A percentile compares a stretch with the other conserved stretches of the same genome.
Evolutionary conservation across 2,797 vertebrate genomes (phyloP).

Genomic region (Pempheris klunzingeri): DNA sequence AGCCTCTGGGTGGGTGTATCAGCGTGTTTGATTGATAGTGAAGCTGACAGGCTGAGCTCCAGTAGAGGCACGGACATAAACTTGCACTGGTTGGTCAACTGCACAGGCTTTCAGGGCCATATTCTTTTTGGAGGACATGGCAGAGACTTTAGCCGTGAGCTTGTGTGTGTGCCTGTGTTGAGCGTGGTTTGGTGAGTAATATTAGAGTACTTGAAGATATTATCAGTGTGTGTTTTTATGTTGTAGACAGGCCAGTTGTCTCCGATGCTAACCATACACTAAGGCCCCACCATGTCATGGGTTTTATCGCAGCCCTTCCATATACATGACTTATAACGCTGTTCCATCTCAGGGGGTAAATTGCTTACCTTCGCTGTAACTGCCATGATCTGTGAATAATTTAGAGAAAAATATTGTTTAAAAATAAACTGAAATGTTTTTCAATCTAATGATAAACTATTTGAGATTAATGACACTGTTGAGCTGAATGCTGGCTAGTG

Average conservation of each 20-base stretch:
- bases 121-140: constrained; percentile 19
- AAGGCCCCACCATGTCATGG: neutral
- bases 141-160: neutral
- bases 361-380: neutral
- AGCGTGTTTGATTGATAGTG: neutral
- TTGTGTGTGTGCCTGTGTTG: constrained; percentile 3
- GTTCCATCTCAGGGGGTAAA: neutral
- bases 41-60: neutral
- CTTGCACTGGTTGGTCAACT: constrained; percentile 8
- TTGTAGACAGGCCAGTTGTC: neutral
- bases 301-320: constrained; percentile 10
- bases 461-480: constrained; percentile 2
- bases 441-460: constrained; percentile 8
- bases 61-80: neutral
- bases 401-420: neutral
- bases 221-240: neutral
- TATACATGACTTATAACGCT: neutral
- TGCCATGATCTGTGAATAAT: neutral
- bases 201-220: neutral
- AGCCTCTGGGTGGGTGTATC: neutral
- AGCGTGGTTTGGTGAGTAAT: neutral
- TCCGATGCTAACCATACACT: constrained; percentile 14
- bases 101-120: neutral
- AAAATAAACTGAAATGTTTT: constrained; percentile 15
- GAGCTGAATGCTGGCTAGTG: constrained; percentile 3